phyloP scores from a whole-genome alignment of 2,113 vertebrate genomes.

The Microtus montanus region DNA sequence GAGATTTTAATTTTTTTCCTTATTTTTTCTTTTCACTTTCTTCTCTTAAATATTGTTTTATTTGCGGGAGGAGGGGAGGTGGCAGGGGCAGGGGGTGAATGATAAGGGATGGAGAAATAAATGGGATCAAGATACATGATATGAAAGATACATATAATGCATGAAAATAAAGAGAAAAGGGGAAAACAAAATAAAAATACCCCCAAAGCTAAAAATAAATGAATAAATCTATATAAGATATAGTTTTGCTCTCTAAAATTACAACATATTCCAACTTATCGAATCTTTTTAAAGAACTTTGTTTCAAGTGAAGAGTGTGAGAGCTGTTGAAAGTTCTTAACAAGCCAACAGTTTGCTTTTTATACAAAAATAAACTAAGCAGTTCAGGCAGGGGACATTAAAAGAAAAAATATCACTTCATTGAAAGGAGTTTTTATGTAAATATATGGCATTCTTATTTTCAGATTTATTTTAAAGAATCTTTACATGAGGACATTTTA shows the following conservation, averaged over 20 bases:
- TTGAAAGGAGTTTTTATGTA: background rate
- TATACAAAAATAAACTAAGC: background rate
- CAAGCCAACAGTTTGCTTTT: background rate
- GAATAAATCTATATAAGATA: background rate
- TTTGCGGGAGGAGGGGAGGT: background rate
- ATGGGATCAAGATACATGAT: background rate
- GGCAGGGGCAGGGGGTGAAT: background rate
- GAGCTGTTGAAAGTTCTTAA: background rate
- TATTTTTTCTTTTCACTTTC: background rate
- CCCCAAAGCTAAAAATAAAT: background rate
- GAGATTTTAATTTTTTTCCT: background rate
- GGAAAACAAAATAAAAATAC: background rate
- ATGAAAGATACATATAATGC: background rate
- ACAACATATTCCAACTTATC: background rate
- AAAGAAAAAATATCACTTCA: background rate
- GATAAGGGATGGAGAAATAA: background rate
- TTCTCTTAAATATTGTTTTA: background rate
- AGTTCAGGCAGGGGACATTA: background rate
- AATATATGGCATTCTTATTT: background rate
- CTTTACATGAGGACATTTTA: background rate
- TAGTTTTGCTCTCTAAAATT: background rate
- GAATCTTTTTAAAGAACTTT: background rate
- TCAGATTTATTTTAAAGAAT: constrained; percentile 9
- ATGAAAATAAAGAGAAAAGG: background rate
- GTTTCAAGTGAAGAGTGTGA: background rate